Percentiles rank a stretch among this genome's conserved stretches.
phyloP scores from a whole-genome alignment of 2,888 invertebrate genomes.

The Amblyteles armatorius region DNA sequence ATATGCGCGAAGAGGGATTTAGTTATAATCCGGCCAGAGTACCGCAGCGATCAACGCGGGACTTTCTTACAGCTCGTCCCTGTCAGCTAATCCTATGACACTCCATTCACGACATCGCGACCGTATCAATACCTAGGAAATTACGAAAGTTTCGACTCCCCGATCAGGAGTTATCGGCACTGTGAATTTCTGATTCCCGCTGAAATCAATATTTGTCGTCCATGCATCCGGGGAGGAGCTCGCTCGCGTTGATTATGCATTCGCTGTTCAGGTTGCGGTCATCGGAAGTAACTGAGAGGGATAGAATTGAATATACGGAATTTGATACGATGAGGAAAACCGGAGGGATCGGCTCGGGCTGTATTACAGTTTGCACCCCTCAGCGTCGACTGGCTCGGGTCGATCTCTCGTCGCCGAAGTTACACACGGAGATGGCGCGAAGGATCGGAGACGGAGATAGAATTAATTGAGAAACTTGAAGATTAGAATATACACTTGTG shows the following conservation, averaged over 20 bases:
- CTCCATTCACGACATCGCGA: slow-evolving; percentile 1
- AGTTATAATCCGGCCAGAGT: slow-evolving; percentile 6
- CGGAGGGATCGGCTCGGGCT: neutral
- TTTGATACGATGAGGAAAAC: neutral
- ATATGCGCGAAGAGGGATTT: neutral
- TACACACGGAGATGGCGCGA: slow-evolving; percentile 65
- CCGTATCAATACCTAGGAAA: slow-evolving; percentile 19
- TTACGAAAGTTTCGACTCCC: slow-evolving; percentile 5
- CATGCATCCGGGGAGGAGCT: neutral
- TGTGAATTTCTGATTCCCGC: slow-evolving; percentile 4
- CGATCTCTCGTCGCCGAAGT: slow-evolving; percentile 56
- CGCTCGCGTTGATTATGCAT: slow-evolving; percentile 34
- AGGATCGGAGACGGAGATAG: slow-evolving; percentile 67
- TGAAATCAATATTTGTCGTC: slow-evolving; percentile 1
- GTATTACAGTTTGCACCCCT: slow-evolving; percentile 46
- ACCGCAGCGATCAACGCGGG: neutral
- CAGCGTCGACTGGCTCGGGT: slow-evolving; percentile 67
- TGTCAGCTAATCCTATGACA: slow-evolving; percentile 6
- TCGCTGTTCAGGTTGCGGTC: slow-evolving; percentile 4
- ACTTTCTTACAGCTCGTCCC: neutral
- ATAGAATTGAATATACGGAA: slow-evolving; percentile 10
- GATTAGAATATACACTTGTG: slow-evolving; percentile 76
- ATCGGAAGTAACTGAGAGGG: slow-evolving; percentile 20
- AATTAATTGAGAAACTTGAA: slow-evolving; percentile 81
- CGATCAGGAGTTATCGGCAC: slow-evolving; percentile 8